Conservation (phyloP, 2,797 vertebrate genomes). For the Clarias laeviceps region DNA sequence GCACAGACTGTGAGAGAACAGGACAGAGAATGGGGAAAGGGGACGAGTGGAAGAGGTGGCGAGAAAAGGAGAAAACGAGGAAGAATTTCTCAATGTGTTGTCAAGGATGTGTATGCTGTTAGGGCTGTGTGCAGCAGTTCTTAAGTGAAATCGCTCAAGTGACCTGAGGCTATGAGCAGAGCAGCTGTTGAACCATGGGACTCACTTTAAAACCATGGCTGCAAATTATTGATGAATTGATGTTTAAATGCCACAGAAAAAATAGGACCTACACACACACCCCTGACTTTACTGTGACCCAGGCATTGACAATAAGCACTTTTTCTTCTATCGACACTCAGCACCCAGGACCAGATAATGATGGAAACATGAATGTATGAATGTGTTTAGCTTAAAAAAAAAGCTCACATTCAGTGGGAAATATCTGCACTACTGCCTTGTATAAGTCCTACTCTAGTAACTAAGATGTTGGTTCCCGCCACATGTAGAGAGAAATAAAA, state of each 20-base stretch:
- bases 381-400: constrained; percentile 17
- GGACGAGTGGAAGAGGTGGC: constrained; percentile 34
- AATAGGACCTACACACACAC: constrained; percentile 31
- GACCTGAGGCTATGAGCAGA: constrained; percentile 72
- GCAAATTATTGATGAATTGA: constrained; percentile 58
- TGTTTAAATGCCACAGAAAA: constrained; percentile 50
- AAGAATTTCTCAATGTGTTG: constrained; percentile 48
- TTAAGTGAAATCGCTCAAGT: constrained; percentile 74
- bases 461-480: neutral
- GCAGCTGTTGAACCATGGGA: constrained; percentile 57
- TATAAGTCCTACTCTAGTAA: neutral
- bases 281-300: constrained; percentile 30
- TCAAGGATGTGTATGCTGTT: constrained; percentile 69
- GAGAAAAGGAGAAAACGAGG: constrained; percentile 26
- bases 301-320: constrained; percentile 21
- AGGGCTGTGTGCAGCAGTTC: constrained; percentile 68
- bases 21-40: constrained; percentile 32
- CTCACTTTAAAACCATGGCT: constrained; percentile 46
- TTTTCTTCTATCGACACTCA: neutral
- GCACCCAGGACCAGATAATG: neutral
- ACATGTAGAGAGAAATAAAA: neutral
- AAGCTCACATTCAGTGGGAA: neutral
- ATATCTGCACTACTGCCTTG: neutral
- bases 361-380: neutral
- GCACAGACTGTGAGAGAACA: constrained; percentile 15